These are phyloP conservation scores for Amphipyra tragopoginis DNA, from an alignment of 2,888 invertebrate genomes.

Conservation along the genomic window DNA sequence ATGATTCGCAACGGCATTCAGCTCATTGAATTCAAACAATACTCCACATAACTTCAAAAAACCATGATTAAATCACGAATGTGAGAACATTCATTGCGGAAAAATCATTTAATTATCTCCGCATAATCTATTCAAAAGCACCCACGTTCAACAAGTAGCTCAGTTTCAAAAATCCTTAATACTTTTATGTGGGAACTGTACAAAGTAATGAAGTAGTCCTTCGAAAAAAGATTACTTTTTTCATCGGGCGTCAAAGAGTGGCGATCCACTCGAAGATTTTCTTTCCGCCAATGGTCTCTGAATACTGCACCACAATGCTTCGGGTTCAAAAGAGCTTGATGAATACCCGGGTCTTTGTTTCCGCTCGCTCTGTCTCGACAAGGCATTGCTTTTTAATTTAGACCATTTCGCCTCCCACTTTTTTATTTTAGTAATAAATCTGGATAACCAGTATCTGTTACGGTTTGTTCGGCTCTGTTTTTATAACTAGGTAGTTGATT, in stretches of 20 bases:
- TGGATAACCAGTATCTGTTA: constrained; percentile 72
- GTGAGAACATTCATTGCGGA: constrained; percentile 62
- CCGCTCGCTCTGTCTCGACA: constrained; percentile 84
- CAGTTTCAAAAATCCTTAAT: constrained; percentile 76
- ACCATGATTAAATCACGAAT: constrained; percentile 47
- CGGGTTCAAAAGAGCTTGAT: constrained; percentile 88
- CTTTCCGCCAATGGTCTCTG: constrained; percentile 83
- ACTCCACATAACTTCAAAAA: constrained; percentile 31
- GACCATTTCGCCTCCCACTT: constrained; percentile 80
- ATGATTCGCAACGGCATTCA: constrained; percentile 1
- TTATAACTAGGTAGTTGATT: constrained; percentile 19
- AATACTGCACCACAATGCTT: constrained; percentile 83
- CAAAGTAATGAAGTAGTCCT: constrained; percentile 82
- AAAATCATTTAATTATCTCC: constrained; percentile 78
- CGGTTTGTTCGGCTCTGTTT: constrained; percentile 58
- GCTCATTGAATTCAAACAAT: constrained; percentile 41
- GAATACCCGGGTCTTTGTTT: constrained; percentile 88
- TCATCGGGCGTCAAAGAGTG: constrained; percentile 86
- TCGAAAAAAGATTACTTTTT: constrained; percentile 80
- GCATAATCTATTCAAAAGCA: constrained; percentile 80
- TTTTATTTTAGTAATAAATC: constrained; percentile 85
- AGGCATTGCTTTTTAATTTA: constrained; percentile 89
- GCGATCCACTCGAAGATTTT: constrained; percentile 85
- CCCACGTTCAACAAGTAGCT: constrained; percentile 83
- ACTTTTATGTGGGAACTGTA: constrained; percentile 74